Evolutionary conservation across 2,888 invertebrate species (phyloP).

Genomic region (Villa cingulata): DNA sequence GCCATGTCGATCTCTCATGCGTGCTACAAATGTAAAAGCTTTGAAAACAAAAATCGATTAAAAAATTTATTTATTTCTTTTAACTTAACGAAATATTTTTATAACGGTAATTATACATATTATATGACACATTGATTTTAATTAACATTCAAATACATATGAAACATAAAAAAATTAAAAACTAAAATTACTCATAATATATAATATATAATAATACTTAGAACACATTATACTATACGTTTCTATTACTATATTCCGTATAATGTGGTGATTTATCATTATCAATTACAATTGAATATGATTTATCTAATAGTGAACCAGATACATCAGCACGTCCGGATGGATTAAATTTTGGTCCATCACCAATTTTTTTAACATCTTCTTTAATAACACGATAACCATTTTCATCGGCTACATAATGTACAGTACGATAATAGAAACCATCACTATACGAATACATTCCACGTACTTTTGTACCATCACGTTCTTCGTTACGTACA

Average conservation of each 20-base stretch:
- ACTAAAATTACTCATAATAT: too few species aligned
- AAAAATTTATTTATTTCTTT: too few species aligned
- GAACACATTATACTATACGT: too few species aligned
- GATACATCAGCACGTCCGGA: slow-evolving; percentile 37
- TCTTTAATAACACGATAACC: slow-evolving; percentile 46
- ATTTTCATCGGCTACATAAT: slow-evolving; percentile 46
- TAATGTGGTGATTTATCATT: slow-evolving; percentile 22
- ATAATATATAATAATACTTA: too few species aligned
- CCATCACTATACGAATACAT: slow-evolving; percentile 48
- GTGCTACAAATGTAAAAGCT: too few species aligned
- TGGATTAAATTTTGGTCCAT: slow-evolving; percentile 38
- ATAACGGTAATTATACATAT: too few species aligned
- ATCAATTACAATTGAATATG: slow-evolving; percentile 36
- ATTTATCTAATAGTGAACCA: slow-evolving; percentile 32
- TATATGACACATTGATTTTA: too few species aligned
- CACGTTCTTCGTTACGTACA: slow-evolving; percentile 32
- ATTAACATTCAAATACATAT: too few species aligned
- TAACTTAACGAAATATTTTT: too few species aligned
- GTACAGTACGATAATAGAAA: slow-evolving; percentile 40
- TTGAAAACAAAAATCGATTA: too few species aligned
- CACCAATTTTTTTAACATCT: slow-evolving; percentile 37
- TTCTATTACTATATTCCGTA: background rate
- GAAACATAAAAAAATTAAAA: too few species aligned
- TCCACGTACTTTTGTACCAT: slow-evolving; percentile 35
- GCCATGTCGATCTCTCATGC: too few species aligned